Percentiles rank a stretch among this genome's conserved stretches.
Evolutionary conservation across 2,113 vertebrate species (phyloP).

Genomic region (Perognathus longimembris): DNA sequence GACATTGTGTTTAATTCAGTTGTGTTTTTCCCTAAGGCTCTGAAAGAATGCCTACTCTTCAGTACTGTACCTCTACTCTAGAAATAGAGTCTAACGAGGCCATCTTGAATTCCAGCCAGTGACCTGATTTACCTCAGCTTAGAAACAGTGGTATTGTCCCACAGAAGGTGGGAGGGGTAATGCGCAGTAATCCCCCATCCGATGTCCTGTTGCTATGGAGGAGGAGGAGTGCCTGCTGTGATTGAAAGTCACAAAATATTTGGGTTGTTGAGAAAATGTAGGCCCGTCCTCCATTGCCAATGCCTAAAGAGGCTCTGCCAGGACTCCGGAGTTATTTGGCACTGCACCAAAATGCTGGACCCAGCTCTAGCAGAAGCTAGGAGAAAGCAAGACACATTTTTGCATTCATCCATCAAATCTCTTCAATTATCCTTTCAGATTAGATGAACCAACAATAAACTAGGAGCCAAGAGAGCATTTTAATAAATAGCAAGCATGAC

Average conservation of each 20-base stretch:
- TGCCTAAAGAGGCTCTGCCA: slow-evolving; percentile 52
- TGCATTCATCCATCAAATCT: slow-evolving; percentile 23
- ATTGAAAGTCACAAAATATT: slow-evolving; percentile 65
- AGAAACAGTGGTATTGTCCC: slow-evolving; percentile 64
- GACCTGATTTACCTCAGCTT: slow-evolving; percentile 49
- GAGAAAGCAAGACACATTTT: slow-evolving; percentile 55
- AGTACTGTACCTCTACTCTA: background rate
- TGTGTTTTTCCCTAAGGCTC: background rate
- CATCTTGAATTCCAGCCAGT: background rate
- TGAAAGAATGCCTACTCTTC: slow-evolving; percentile 58
- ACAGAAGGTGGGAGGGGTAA: background rate
- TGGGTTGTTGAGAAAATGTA: slow-evolving; percentile 61
- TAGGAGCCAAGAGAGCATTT: slow-evolving; percentile 4
- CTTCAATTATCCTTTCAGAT: slow-evolving; percentile 50
- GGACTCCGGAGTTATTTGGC: slow-evolving; percentile 42
- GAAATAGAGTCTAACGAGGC: background rate
- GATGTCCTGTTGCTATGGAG: slow-evolving; percentile 64
- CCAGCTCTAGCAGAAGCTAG: background rate
- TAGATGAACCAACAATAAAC: slow-evolving; percentile 37
- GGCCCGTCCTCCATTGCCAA: slow-evolving; percentile 58
- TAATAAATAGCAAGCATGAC: slow-evolving; percentile 49
- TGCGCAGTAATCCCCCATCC: slow-evolving; percentile 37
- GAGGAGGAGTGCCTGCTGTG: slow-evolving; percentile 66
- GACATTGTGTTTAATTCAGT: slow-evolving; percentile 58
- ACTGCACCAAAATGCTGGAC: slow-evolving; percentile 1